These are phyloP conservation scores for Disparrhopalites patrizii DNA, from an alignment of 2,888 invertebrate genomes.

Conservation along the genomic window DNA sequence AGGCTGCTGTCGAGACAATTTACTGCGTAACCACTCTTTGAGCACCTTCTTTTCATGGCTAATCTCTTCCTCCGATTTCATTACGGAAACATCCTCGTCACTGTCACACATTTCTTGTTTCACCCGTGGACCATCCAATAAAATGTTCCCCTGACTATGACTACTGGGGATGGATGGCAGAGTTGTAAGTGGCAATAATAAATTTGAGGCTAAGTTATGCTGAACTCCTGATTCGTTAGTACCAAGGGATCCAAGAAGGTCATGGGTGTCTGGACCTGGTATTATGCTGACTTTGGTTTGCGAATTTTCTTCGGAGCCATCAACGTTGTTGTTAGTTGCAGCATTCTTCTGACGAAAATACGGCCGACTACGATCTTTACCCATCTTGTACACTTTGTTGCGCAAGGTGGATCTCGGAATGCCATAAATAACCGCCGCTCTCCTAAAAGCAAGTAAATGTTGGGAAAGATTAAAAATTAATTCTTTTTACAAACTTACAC, in stretches of 20 bases:
- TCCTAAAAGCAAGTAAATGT: slow-evolving; percentile 46
- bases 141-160: slow-evolving; percentile 20
- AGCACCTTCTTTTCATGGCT: slow-evolving; percentile 39
- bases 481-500: too few species aligned
- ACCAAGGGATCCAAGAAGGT: background rate
- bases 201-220: background rate
- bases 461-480: background rate
- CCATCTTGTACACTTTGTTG: slow-evolving; percentile 84
- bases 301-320: background rate
- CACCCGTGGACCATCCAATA: slow-evolving; percentile 2
- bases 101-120: slow-evolving; percentile 13
- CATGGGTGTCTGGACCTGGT: slow-evolving; percentile 1
- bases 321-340: background rate
- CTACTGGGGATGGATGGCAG: slow-evolving; percentile 20
- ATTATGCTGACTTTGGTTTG: slow-evolving; percentile 19
- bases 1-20: slow-evolving; percentile 30
- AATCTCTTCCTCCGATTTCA: slow-evolving; percentile 32
- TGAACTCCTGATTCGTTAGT: background rate
- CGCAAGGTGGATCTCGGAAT: slow-evolving; percentile 92
- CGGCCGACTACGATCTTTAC: slow-evolving; percentile 59
- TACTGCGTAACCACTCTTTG: slow-evolving; percentile 37
- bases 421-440: slow-evolving; percentile 92
- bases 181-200: slow-evolving; percentile 9
- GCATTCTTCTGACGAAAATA: slow-evolving; percentile 31
- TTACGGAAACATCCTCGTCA: slow-evolving; percentile 23